Conservation (phyloP, 37 sponge, comb jelly and placozoan species). For the Crambe crambe region DNA sequence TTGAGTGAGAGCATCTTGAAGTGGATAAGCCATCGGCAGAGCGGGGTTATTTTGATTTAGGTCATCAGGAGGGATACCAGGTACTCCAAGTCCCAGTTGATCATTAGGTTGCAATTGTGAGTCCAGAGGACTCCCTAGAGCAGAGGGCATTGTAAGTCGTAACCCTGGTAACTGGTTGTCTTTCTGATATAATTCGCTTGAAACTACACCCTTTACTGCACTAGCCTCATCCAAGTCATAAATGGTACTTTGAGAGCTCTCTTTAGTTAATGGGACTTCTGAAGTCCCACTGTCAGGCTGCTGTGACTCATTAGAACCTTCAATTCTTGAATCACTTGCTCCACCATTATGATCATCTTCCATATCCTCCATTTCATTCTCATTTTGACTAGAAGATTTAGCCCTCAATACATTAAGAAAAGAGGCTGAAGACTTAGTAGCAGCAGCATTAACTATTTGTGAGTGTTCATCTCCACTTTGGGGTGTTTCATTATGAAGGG, state of each 20-base stretch:
- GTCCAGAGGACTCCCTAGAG: neutral
- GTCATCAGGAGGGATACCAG: too few relatives aligned
- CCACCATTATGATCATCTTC: neutral
- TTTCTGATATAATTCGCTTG: neutral
- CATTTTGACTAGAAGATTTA: neutral
- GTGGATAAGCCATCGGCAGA: too few relatives aligned
- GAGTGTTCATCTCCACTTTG: neutral
- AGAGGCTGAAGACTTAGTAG: neutral
- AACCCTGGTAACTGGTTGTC: neutral
- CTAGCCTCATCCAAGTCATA: neutral
- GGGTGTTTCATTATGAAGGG: conserved; percentile 6
- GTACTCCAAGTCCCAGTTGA: too few relatives aligned
- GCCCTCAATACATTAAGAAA: neutral
- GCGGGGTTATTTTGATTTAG: too few relatives aligned
- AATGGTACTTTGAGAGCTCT: neutral
- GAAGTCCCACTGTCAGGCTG: neutral
- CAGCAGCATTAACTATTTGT: conserved; percentile 13
- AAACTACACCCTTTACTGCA: neutral
- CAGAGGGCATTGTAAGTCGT: neutral
- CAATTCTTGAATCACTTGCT: too few relatives aligned
- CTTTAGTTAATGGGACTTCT: neutral
- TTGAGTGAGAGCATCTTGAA: too few relatives aligned
- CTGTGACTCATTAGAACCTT: too few relatives aligned
- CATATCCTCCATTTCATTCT: neutral
- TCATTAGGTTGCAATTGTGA: too few relatives aligned